These are phyloP conservation scores for Drosophila funebris DNA, from an alignment of 1,140 invertebrate genomes.

Conservation along the genomic window DNA sequence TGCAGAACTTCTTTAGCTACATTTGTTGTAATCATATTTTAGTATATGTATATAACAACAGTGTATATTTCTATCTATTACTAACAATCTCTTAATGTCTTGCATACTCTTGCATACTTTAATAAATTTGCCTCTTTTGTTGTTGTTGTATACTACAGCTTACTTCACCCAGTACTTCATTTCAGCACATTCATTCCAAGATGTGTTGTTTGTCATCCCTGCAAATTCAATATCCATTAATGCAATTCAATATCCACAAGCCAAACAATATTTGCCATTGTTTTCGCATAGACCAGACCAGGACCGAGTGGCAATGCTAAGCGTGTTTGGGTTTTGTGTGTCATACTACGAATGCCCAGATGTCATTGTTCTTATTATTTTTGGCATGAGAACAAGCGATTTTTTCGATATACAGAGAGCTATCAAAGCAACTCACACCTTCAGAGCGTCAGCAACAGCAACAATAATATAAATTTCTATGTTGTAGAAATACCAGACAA, in stretches of 20 bases:
- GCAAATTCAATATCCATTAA: constrained; percentile 48
- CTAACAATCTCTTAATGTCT: too few relatives aligned
- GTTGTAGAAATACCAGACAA: constrained; percentile 66
- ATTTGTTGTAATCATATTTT: neutral
- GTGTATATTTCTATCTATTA: too few relatives aligned
- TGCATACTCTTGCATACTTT: too few relatives aligned
- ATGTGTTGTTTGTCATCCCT: neutral
- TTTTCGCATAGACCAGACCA: constrained; percentile 34
- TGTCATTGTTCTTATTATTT: constrained; percentile 52
- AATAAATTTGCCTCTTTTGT: too few relatives aligned
- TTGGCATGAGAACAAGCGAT: constrained; percentile 61
- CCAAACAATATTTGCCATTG: constrained; percentile 60
- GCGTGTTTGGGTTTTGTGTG: neutral
- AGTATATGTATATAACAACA: too few relatives aligned
- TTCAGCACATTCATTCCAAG: neutral
- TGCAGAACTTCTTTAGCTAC: too few relatives aligned
- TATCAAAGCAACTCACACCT: neutral
- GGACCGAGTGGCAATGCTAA: neutral
- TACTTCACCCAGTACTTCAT: too few relatives aligned
- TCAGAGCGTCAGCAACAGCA: constrained; percentile 15
- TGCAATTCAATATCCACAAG: constrained; percentile 60
- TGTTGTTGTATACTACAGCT: too few relatives aligned
- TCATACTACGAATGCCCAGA: too few relatives aligned
- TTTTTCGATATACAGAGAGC: constrained; percentile 15
- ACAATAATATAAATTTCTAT: constrained; percentile 49